Conservation (phyloP, 1,140 invertebrate genomes). For the Acromyrmex echinatior region DNA sequence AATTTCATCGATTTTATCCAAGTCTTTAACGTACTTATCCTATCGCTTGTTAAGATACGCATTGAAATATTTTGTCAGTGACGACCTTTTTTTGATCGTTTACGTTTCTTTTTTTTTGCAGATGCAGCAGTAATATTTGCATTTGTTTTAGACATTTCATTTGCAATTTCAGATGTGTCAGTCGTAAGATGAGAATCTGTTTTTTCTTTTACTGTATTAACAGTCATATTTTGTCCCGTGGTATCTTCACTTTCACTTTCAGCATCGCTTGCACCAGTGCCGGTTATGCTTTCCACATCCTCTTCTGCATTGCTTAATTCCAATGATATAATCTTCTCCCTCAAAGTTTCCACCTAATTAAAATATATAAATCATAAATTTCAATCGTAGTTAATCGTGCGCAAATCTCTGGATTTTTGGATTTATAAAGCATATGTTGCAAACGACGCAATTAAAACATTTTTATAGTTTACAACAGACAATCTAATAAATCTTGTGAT, state of each 20-base stretch:
- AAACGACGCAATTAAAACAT: neutral
- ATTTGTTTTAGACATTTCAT: constrained; percentile 70
- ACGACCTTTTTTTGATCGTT: constrained; percentile 83
- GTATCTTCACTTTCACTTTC: constrained; percentile 85
- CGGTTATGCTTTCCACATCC: constrained; percentile 86
- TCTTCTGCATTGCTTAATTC: constrained; percentile 91
- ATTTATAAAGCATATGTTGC: neutral
- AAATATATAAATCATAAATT: constrained; percentile 46
- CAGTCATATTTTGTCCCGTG: constrained; percentile 77
- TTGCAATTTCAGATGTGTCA: constrained; percentile 78
- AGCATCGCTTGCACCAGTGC: constrained; percentile 84
- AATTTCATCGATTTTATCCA: constrained; percentile 24
- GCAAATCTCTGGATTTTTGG: neutral
- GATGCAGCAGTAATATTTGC: constrained; percentile 80
- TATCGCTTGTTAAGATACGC: neutral
- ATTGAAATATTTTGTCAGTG: constrained; percentile 73
- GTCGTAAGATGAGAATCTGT: constrained; percentile 76
- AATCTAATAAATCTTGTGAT: constrained; percentile 8
- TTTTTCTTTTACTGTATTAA: constrained; percentile 78
- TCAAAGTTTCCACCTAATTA: constrained; percentile 93
- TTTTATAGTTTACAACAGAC: neutral
- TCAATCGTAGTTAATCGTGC: neutral
- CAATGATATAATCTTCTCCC: constrained; percentile 95
- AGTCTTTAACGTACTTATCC: constrained; percentile 36
- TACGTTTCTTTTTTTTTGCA: constrained; percentile 85